These are phyloP conservation scores for Pseudochirops corinnae DNA, from an alignment of 2,797 vertebrate species.

Conservation along the genomic window DNA sequence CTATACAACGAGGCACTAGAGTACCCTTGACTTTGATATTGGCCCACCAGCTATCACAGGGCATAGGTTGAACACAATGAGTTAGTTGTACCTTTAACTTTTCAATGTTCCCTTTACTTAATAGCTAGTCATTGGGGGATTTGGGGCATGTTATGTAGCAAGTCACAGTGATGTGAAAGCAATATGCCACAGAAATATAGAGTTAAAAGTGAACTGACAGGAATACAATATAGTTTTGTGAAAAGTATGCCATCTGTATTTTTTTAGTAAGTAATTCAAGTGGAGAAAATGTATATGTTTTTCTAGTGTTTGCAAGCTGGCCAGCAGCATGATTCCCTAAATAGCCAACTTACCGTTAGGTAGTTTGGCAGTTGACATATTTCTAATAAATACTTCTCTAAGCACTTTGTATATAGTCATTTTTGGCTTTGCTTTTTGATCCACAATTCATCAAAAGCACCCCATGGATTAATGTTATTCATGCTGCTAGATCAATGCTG, in stretches of 20 bases:
- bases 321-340: conserved; percentile 69
- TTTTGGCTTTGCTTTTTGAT: conserved; percentile 78
- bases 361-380: conserved; percentile 76
- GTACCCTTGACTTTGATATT: not conserved
- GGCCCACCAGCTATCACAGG: not conserved
- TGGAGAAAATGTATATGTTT: conserved; percentile 54
- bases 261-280: conserved; percentile 52
- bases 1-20: not conserved
- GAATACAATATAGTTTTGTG: conserved; percentile 47
- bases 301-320: conserved; percentile 61
- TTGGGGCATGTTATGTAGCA: not conserved
- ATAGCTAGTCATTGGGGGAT: not conserved
- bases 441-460: conserved; percentile 81
- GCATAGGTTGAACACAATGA: not conserved
- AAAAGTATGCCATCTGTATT: conserved; percentile 51
- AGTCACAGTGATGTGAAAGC: conserved; percentile 8
- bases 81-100: not conserved
- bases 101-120: not conserved
- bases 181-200: conserved; percentile 40
- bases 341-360: conserved; percentile 66
- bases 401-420: conserved; percentile 76
- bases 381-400: conserved; percentile 77
- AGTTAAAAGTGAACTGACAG: conserved; percentile 42
- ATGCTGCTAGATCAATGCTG: conserved; percentile 78
- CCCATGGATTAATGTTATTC: conserved; percentile 79